Evolutionary conservation across 2,888 invertebrate genomes (phyloP).

Genomic region (Sphaeridia pumilis): DNA sequence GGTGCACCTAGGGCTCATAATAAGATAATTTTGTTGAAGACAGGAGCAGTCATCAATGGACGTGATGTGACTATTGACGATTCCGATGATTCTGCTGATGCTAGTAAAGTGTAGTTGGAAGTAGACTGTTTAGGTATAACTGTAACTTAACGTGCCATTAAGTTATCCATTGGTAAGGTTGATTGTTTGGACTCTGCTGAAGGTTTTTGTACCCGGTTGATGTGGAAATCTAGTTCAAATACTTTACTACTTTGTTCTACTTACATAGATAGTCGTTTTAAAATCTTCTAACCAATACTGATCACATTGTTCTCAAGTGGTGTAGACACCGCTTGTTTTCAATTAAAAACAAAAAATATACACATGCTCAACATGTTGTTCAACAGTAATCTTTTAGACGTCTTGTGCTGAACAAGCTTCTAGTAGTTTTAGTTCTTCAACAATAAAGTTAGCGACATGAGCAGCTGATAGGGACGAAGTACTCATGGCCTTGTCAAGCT

Average conservation of each 20-base stretch:
- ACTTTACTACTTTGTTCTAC: too few species aligned
- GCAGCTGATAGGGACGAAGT: conserved; percentile 3
- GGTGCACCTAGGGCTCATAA: conserved; percentile 34
- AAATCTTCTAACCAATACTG: too few species aligned
- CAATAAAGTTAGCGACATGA: conserved; percentile 2
- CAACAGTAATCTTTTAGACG: conserved; percentile 1
- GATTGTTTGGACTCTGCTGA: too few species aligned
- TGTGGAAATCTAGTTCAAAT: too few species aligned
- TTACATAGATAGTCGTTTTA: too few species aligned
- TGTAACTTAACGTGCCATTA: too few species aligned
- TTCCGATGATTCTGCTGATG: neutral
- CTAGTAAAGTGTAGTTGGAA: neutral
- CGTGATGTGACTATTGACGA: conserved; percentile 21
- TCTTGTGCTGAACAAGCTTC: neutral
- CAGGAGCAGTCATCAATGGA: conserved; percentile 32
- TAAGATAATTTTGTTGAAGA: conserved; percentile 21
- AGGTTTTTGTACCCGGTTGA: too few species aligned
- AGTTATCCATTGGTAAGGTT: too few species aligned
- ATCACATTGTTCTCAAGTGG: too few species aligned
- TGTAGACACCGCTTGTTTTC: too few species aligned
- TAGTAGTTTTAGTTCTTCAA: conserved; percentile 9
- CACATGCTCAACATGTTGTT: too few species aligned
- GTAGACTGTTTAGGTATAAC: neutral
- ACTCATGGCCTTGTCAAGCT: conserved; percentile 9
- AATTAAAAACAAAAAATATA: too few species aligned